Evolutionary conservation across 2,888 invertebrate species (phyloP).

Genomic region (Drosophila putrida): DNA sequence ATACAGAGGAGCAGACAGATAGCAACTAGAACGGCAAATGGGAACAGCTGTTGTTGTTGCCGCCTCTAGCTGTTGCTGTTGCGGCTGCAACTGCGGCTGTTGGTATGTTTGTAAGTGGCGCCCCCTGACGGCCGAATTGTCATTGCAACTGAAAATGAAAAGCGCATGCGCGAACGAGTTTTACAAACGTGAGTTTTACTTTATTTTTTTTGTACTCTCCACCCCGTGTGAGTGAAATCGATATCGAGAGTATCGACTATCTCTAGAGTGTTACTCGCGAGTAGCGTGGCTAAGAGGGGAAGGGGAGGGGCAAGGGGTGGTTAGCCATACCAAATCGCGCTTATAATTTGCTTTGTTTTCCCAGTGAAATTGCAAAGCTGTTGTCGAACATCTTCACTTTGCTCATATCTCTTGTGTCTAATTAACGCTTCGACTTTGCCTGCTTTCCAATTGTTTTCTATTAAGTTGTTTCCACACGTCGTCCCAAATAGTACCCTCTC

Average conservation of each 20-base stretch:
- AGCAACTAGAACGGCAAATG: slow-evolving; percentile 62
- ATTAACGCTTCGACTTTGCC: slow-evolving; percentile 64
- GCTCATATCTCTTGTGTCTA: slow-evolving; percentile 62
- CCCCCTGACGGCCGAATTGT: slow-evolving; percentile 63
- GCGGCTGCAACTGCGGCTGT: not conserved
- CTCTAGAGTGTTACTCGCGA: slow-evolving; percentile 11
- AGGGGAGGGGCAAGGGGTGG: not conserved
- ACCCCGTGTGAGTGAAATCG: slow-evolving; percentile 66
- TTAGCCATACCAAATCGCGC: slow-evolving; percentile 33
- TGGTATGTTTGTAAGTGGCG: slow-evolving; percentile 26
- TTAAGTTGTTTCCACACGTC: too few relatives aligned
- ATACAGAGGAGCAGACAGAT: slow-evolving; percentile 46
- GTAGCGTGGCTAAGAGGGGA: too few relatives aligned
- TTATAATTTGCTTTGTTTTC: slow-evolving; percentile 66
- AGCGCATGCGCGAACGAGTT: slow-evolving; percentile 70
- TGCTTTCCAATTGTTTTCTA: slow-evolving; percentile 71
- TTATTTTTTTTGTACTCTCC: slow-evolving; percentile 31
- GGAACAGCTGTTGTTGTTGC: slow-evolving; percentile 49
- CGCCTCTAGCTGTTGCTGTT: slow-evolving; percentile 2
- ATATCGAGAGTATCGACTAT: slow-evolving; percentile 62
- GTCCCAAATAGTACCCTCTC: too few relatives aligned
- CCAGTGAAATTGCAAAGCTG: slow-evolving; percentile 62
- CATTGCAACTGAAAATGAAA: slow-evolving; percentile 77
- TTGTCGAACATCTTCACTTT: slow-evolving; percentile 66
- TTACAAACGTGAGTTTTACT: slow-evolving; percentile 49